Conservation (phyloP, 1,140 invertebrate genomes). For the Bombus consobrinus region DNA sequence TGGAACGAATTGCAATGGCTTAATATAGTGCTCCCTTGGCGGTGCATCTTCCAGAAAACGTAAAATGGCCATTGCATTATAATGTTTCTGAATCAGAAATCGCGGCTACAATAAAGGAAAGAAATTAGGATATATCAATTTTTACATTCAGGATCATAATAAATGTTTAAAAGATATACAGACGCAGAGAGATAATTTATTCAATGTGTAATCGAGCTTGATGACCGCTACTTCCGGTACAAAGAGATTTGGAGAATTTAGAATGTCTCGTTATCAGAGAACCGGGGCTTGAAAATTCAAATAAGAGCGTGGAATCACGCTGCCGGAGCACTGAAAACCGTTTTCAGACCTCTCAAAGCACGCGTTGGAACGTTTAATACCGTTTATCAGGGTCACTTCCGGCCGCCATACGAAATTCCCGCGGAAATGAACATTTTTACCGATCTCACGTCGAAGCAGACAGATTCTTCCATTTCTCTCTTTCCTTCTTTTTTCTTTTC, state of each 20-base stretch:
- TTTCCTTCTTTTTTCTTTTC: background rate
- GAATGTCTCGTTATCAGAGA: slow-evolving; percentile 14
- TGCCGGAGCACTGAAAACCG: slow-evolving; percentile 29
- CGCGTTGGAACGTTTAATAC: slow-evolving; percentile 38
- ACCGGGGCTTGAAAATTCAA: background rate
- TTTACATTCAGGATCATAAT: too few relatives aligned
- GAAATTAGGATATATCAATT: too few relatives aligned
- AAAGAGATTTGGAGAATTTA: background rate
- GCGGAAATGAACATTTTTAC: slow-evolving; percentile 33
- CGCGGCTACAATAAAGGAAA: too few relatives aligned
- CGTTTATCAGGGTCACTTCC: slow-evolving; percentile 17
- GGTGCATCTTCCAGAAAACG: background rate
- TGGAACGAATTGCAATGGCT: background rate
- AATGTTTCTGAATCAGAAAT: too few relatives aligned
- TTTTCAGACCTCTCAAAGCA: slow-evolving; percentile 18
- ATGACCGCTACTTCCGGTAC: too few relatives aligned
- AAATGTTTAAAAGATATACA: too few relatives aligned
- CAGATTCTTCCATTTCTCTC: background rate
- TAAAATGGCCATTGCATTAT: background rate
- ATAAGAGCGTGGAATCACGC: slow-evolving; percentile 6
- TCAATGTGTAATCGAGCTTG: background rate
- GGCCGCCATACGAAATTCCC: background rate
- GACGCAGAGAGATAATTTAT: background rate
- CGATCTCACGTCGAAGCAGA: background rate
- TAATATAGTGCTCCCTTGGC: background rate